phyloP scores from a whole-genome alignment of 1,140 invertebrate genomes.

The Protaetia brevitarsis region DNA sequence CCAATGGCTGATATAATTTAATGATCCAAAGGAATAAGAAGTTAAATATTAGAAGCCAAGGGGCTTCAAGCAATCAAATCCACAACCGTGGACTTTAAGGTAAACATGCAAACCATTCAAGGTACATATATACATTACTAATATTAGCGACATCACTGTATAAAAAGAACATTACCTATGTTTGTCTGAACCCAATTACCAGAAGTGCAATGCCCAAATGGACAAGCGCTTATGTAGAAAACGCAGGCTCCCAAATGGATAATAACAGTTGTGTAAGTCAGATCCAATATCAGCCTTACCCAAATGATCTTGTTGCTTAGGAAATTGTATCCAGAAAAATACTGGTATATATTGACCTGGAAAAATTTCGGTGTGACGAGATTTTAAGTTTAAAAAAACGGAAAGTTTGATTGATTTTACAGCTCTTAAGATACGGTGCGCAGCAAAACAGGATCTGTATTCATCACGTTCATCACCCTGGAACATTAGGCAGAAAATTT shows the following conservation, averaged over 20 bases:
- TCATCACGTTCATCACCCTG: background rate
- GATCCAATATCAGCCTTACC: background rate
- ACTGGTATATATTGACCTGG: conserved; percentile 7
- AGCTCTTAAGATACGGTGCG: background rate
- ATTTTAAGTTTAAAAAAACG: background rate
- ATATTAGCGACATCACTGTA: too few relatives aligned
- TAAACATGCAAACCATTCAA: too few relatives aligned
- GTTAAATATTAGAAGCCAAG: too few relatives aligned
- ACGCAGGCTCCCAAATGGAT: conserved; percentile 10
- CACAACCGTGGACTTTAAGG: too few relatives aligned
- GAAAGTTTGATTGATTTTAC: background rate
- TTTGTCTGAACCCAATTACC: background rate
- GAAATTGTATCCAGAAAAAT: conserved; percentile 16
- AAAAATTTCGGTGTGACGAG: background rate
- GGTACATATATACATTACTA: too few relatives aligned
- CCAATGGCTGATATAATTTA: too few relatives aligned
- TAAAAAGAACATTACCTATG: background rate
- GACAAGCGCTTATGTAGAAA: background rate
- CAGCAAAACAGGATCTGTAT: background rate
- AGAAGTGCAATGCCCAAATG: background rate
- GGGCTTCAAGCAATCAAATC: too few relatives aligned
- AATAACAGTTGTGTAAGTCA: background rate
- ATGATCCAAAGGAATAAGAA: too few relatives aligned
- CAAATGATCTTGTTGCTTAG: conserved; percentile 11
- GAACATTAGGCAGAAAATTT: background rate